Evolutionary conservation across 2,113 vertebrate genomes (phyloP).

Genomic region (Galbula dea): DNA sequence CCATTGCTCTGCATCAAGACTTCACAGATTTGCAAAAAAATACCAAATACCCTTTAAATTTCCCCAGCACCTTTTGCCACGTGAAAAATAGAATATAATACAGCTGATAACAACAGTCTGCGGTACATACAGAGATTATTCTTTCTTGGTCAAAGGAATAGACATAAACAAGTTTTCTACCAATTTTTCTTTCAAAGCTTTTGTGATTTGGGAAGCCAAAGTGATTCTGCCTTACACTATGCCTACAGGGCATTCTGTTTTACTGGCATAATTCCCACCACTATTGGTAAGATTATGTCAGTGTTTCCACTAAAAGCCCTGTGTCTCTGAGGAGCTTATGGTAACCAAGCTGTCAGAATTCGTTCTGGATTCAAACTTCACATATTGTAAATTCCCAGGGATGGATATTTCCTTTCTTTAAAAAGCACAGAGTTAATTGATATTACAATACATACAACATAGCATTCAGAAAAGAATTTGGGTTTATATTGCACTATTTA

Average conservation of each 20-base stretch:
- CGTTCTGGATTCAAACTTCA: background rate
- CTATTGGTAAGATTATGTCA: background rate
- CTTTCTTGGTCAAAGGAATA: background rate
- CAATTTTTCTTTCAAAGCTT: background rate
- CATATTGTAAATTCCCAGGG: background rate
- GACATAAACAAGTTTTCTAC: background rate
- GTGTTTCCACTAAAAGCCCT: background rate
- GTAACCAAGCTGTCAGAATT: background rate
- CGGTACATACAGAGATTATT: background rate
- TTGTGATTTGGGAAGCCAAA: background rate
- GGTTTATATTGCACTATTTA: background rate
- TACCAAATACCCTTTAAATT: background rate
- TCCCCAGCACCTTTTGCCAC: background rate
- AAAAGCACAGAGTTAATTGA: background rate
- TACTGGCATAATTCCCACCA: background rate
- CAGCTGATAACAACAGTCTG: background rate
- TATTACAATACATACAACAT: background rate
- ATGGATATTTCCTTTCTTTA: background rate
- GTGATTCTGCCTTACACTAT: background rate
- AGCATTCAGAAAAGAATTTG: background rate
- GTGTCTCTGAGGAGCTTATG: background rate
- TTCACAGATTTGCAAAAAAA: background rate
- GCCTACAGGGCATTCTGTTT: background rate
- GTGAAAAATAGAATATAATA: background rate
- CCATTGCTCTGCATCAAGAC: background rate